A percentile compares a stretch with the other conserved stretches of the same genome.
Conservation (phyloP, 2,888 invertebrate genomes). For the Lasioglossum leucozonium region DNA sequence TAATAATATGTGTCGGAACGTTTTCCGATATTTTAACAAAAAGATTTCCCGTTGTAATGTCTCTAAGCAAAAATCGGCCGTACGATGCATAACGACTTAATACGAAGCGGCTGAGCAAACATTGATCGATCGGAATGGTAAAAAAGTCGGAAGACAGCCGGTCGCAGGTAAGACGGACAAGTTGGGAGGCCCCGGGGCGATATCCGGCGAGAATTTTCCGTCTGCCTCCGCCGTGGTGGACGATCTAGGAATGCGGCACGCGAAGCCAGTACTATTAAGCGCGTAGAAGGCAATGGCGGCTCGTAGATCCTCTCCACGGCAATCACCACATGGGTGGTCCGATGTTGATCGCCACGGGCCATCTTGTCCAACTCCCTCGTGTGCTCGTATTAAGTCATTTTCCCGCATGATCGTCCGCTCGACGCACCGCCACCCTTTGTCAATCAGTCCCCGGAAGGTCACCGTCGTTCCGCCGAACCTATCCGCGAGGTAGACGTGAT, state of each 20-base stretch:
- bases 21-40: background rate
- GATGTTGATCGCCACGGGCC: conserved; percentile 75
- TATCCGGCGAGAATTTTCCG: conserved; percentile 60
- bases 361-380: conserved; percentile 59
- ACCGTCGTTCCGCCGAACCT: conserved; percentile 26
- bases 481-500: conserved; percentile 11
- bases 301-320: conserved; percentile 76
- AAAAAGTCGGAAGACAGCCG: conserved; percentile 1
- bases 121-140: background rate
- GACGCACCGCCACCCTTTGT: conserved; percentile 47
- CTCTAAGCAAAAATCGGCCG: background rate
- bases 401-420: conserved; percentile 51
- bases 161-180: conserved; percentile 44
- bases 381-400: conserved; percentile 73
- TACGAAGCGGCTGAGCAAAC: conserved; percentile 7
- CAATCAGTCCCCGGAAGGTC: conserved; percentile 63
- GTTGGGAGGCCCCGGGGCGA: conserved; percentile 41
- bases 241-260: conserved; percentile 76
- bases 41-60: background rate
- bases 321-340: conserved; percentile 82
- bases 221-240: conserved; percentile 22
- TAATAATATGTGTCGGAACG: no score
- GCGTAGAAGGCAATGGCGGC: conserved; percentile 54
- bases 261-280: conserved; percentile 60
- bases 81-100: background rate